A percentile compares a stretch with the other conserved stretches of the same genome.
These are phyloP conservation scores for Hapalemur alaotrensis DNA, from an alignment of 2,797 vertebrate species.

Conservation along the genomic window DNA sequence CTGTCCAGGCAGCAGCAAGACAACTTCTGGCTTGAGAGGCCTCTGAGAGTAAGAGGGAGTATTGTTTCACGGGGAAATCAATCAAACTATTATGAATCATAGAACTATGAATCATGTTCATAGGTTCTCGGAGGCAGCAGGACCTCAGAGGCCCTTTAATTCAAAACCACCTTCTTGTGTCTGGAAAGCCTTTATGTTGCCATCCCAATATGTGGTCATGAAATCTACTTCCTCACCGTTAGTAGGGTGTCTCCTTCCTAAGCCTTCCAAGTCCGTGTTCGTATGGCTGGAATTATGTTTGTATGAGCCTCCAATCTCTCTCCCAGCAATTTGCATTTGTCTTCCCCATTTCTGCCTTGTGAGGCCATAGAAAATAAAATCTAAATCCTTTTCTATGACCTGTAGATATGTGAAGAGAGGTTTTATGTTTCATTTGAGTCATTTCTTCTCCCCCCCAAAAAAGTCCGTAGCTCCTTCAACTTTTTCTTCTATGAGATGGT, in stretches of 20 bases:
- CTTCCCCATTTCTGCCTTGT: not conserved
- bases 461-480: not conserved
- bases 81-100: not conserved
- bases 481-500: not conserved
- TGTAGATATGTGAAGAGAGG: not conserved
- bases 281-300: not conserved
- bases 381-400: not conserved
- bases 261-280: not conserved
- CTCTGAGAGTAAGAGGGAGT: not conserved
- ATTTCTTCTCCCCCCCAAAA: not conserved
- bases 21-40: not conserved
- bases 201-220: rapidly evolving
- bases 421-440: not conserved
- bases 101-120: not conserved
- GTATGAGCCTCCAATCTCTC: not conserved
- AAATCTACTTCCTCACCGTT: not conserved
- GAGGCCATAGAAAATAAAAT: not conserved
- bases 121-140: not conserved
- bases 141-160: not conserved
- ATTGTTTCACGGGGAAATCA: not conserved
- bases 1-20: not conserved
- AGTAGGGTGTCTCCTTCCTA: not conserved
- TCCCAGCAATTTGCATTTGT: not conserved
- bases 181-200: not conserved
- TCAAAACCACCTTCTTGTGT: not conserved